Conservation (phyloP, 2,113 vertebrate species). For the Fulica atra region DNA sequence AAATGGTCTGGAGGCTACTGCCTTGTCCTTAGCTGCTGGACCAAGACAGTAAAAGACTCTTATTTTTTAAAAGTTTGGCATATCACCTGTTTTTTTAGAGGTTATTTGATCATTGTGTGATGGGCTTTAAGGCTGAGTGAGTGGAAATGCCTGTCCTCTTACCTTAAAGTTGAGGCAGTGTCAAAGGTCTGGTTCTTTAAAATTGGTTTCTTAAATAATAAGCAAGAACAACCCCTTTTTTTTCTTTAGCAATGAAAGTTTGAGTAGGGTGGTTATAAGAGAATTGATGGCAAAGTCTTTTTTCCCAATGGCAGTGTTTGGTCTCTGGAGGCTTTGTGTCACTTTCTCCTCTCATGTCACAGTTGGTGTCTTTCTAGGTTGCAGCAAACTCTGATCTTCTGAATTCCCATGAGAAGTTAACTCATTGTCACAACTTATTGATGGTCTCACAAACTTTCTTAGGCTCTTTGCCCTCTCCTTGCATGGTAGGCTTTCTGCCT, state of each 20-base stretch:
- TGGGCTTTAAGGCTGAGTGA: not conserved
- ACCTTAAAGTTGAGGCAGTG: not conserved
- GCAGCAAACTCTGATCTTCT: not conserved
- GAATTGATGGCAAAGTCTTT: not conserved
- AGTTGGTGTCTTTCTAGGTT: not conserved
- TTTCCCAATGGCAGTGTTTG: fast-evolving
- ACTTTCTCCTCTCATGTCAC: not conserved
- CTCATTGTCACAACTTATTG: not conserved
- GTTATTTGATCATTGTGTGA: not conserved
- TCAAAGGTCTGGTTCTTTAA: not conserved
- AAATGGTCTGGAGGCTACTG: not conserved
- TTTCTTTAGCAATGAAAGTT: not conserved
- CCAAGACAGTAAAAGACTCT: not conserved
- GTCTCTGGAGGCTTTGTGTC: not conserved
- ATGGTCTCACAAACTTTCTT: not conserved
- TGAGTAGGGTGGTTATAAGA: not conserved
- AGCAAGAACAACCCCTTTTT: not conserved
- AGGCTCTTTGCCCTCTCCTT: not conserved
- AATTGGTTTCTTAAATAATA: not conserved
- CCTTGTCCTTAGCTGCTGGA: not conserved
- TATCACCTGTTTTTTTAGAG: not conserved
- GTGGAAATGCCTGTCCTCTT: not conserved
- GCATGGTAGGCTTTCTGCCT: fast-evolving
- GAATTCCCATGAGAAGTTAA: not conserved
- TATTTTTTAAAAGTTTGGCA: not conserved